phyloP scores from a whole-genome alignment of 2,888 invertebrate species.

The Spodoptera picta region DNA sequence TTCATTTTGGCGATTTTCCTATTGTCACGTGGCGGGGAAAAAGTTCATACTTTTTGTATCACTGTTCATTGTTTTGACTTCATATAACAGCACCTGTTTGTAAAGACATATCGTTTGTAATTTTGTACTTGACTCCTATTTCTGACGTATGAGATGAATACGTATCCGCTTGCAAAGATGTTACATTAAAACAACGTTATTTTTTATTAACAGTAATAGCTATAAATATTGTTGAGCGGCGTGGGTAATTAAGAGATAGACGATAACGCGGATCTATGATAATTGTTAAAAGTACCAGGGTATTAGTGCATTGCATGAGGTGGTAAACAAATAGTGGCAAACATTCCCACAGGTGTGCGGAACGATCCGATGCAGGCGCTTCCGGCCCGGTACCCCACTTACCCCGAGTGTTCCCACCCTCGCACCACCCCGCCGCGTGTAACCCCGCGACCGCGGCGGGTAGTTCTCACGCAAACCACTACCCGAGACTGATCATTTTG shows the following conservation, averaged over 20 bases:
- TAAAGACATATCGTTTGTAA: conserved; percentile 53
- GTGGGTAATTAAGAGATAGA: conserved; percentile 58
- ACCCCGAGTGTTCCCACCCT: conserved; percentile 67
- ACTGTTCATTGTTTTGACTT: conserved; percentile 67
- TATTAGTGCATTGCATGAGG: conserved; percentile 48
- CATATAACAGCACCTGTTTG: conserved; percentile 69
- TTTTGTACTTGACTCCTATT: conserved; percentile 66
- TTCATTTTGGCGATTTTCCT: conserved; percentile 80
- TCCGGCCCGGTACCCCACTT: conserved; percentile 84
- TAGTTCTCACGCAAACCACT: conserved; percentile 82
- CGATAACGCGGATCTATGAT: conserved; percentile 21
- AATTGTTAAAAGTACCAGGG: conserved; percentile 56
- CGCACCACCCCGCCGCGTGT: conserved; percentile 60
- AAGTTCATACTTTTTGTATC: conserved; percentile 70
- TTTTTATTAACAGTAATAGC: conserved; percentile 33
- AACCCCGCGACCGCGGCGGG: conserved; percentile 53
- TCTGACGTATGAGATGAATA: conserved; percentile 44
- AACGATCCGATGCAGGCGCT: conserved; percentile 81
- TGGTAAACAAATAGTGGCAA: conserved; percentile 75
- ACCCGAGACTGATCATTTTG: conserved; percentile 80
- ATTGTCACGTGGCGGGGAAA: conserved; percentile 79
- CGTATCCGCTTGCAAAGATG: conserved; percentile 31
- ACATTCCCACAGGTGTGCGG: conserved; percentile 85
- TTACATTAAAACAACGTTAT: conserved; percentile 37
- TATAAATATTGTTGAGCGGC: conserved; percentile 31